phyloP scores from a whole-genome alignment of 2,797 vertebrate genomes.

The Sylvilagus floridanus region DNA sequence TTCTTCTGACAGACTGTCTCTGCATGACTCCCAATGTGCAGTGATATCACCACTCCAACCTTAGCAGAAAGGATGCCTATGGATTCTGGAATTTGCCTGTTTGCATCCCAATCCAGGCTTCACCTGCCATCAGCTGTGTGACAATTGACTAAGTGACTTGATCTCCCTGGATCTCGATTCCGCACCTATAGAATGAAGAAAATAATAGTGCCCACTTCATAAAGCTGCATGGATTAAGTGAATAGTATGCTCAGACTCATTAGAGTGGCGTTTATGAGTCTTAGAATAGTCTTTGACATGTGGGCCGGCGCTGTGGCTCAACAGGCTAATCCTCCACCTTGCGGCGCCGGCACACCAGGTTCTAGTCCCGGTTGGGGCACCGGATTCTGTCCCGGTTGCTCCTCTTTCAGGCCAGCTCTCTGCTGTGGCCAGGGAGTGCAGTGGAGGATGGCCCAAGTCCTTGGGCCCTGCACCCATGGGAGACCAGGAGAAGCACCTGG shows the following conservation, averaged over 20 bases:
- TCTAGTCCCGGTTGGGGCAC: too few species aligned
- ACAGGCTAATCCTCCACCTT: too few species aligned
- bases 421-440: too few species aligned
- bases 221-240: not conserved
- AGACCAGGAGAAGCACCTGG: too few species aligned
- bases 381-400: too few species aligned
- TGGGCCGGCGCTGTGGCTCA: too few species aligned
- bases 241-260: not conserved
- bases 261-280: not conserved
- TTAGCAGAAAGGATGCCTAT: not conserved
- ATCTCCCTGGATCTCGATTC: not conserved
- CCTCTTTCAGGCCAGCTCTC: too few species aligned
- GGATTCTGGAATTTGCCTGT: not conserved
- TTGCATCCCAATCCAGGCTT: not conserved
- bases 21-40: not conserved
- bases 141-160: not conserved
- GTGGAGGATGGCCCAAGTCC: too few species aligned
- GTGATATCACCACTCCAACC: not conserved
- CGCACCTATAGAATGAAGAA: not conserved
- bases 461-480: too few species aligned
- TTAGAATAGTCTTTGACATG: not conserved
- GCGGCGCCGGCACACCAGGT: too few species aligned
- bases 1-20: not conserved
- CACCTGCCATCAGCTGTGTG: not conserved
- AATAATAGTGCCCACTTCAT: not conserved